These are phyloP conservation scores for Hirtodrosophila histrioides DNA, from an alignment of 2,888 invertebrate species.

Conservation along the genomic window DNA sequence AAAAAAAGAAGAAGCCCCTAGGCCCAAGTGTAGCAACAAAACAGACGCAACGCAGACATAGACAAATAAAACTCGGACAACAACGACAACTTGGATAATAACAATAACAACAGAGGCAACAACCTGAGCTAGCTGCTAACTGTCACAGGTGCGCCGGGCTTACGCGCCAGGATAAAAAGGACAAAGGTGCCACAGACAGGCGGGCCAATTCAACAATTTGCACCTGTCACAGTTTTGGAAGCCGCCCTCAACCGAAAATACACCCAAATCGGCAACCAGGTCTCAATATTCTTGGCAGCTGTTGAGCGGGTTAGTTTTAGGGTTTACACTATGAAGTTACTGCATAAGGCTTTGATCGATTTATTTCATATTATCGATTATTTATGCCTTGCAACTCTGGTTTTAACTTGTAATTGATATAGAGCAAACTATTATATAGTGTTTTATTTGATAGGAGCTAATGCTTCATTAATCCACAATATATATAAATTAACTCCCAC, in stretches of 20 bases:
- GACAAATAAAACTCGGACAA: constrained; percentile 41
- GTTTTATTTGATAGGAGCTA: too few species aligned
- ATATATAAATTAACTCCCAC: too few species aligned
- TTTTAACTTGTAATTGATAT: too few species aligned
- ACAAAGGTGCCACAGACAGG: constrained; percentile 27
- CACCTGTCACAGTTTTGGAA: constrained; percentile 59
- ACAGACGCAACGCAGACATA: constrained; percentile 38
- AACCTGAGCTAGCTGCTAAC: constrained; percentile 16
- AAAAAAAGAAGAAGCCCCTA: neutral
- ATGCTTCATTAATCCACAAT: too few species aligned
- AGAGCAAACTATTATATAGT: too few species aligned
- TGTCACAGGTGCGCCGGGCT: constrained; percentile 34
- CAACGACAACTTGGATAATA: constrained; percentile 16
- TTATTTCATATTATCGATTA: too few species aligned
- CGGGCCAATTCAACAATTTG: constrained; percentile 63
- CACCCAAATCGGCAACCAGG: constrained; percentile 6
- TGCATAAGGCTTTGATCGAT: too few species aligned
- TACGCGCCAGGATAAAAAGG: neutral
- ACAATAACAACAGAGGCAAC: constrained; percentile 10
- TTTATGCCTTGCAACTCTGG: too few species aligned
- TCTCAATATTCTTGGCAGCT: constrained; percentile 47
- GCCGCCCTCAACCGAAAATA: neutral
- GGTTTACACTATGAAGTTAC: too few species aligned
- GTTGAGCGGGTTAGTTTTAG: constrained; percentile 17
- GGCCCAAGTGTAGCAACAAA: constrained; percentile 31